Conservation (phyloP, 2,797 vertebrate genomes). For the Malurus leucopterus region DNA sequence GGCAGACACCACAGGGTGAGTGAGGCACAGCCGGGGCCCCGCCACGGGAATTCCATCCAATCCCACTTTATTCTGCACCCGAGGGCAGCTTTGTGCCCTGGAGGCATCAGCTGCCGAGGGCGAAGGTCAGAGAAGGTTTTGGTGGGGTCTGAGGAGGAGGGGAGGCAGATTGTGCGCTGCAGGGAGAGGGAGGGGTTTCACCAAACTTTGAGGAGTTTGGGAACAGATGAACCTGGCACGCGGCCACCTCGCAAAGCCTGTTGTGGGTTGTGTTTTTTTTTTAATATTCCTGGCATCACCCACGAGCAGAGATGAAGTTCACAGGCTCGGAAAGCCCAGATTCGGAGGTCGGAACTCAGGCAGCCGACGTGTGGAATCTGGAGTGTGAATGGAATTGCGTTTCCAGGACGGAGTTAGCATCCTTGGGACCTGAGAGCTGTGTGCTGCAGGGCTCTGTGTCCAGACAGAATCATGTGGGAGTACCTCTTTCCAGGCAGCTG, state of each 20-base stretch:
- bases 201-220: background rate
- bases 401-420: background rate
- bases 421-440: background rate
- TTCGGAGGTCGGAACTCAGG: background rate
- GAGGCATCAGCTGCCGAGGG: background rate
- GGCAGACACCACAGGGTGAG: background rate
- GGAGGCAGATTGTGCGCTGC: background rate
- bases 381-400: background rate
- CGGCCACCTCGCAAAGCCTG: background rate
- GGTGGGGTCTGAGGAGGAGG: background rate
- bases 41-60: rapidly evolving
- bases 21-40: rapidly evolving
- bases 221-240: background rate
- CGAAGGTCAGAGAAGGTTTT: background rate
- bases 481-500: background rate
- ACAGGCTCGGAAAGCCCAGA: background rate
- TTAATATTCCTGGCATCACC: background rate
- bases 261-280: background rate
- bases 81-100: rapidly evolving
- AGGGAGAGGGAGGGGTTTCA: background rate
- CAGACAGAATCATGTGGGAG: background rate
- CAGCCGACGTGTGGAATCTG: background rate
- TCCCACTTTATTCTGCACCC: background rate
- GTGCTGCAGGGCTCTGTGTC: background rate
- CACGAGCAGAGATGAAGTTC: background rate